Percentiles rank a stretch among this genome's conserved stretches.
Conservation (phyloP, 2,888 invertebrate genomes). For the Erpobdella octoculata region DNA sequence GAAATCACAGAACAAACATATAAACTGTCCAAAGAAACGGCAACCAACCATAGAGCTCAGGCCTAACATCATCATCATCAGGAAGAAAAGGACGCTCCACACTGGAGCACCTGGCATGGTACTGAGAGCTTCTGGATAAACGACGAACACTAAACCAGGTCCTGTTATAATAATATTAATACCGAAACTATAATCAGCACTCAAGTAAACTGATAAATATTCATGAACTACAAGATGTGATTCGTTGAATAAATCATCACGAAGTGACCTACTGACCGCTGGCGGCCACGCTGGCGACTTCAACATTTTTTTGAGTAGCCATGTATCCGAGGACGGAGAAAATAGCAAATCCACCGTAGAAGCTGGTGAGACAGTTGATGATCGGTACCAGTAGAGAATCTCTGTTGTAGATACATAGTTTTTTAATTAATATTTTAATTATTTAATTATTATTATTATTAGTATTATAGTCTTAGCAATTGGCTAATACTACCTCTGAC, state of each 20-base stretch:
- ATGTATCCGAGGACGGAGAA: slow-evolving; percentile 37
- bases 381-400: slow-evolving; percentile 33
- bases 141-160: slow-evolving; percentile 40
- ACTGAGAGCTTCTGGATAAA: slow-evolving; percentile 42
- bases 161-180: slow-evolving; percentile 36
- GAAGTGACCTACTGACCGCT: slow-evolving; percentile 26
- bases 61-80: slow-evolving; percentile 46
- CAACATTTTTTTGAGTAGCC: slow-evolving; percentile 32
- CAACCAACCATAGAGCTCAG: slow-evolving; percentile 33
- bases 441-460: slow-evolving; percentile 10
- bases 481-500: slow-evolving; percentile 36
- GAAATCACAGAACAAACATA: too few relatives aligned
- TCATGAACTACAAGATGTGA: not conserved
- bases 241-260: not conserved
- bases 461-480: not conserved
- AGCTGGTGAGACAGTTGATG: slow-evolving; percentile 36
- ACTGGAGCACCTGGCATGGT: slow-evolving; percentile 44
- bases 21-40: too few relatives aligned
- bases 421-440: not conserved
- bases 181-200: not conserved
- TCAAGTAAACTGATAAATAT: not conserved
- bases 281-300: slow-evolving; percentile 32
- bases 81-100: slow-evolving; percentile 47
- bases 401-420: slow-evolving; percentile 16
- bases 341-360: slow-evolving; percentile 36